Percentiles rank a stretch among this genome's conserved stretches.
Evolutionary conservation across 2,888 invertebrate species (phyloP).

Genomic region (Parasteatoda lunata): DNA sequence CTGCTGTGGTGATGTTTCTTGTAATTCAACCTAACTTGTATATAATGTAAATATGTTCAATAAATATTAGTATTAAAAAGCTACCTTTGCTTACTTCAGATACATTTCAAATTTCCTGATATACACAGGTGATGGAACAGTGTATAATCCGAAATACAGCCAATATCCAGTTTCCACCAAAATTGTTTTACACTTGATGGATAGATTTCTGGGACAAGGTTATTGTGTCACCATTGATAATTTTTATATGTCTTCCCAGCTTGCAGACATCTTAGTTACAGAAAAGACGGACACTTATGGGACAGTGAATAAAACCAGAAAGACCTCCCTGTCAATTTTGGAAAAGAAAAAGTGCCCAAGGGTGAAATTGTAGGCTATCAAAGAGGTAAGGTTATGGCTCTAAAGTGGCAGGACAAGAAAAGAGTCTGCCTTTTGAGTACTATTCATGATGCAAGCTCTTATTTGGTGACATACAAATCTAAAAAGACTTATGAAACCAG

Average conservation of each 20-base stretch:
- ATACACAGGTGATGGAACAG: background rate
- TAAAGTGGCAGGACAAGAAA: conserved; percentile 32
- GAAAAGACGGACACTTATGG: conserved; percentile 66
- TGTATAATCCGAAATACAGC: background rate
- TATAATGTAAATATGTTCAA: too few species aligned
- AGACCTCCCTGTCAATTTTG: conserved; percentile 37
- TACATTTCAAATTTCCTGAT: background rate
- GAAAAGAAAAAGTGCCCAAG: conserved; percentile 52
- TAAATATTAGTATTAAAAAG: too few species aligned
- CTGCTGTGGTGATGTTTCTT: too few species aligned
- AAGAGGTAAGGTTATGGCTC: conserved; percentile 46
- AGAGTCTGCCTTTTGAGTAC: conserved; percentile 37
- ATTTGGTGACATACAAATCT: too few species aligned
- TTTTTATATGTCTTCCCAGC: conserved; percentile 26
- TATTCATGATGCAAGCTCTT: conserved; percentile 25
- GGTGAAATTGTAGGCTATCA: conserved; percentile 54
- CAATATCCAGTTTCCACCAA: background rate
- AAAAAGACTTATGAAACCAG: too few species aligned
- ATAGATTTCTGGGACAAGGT: conserved; percentile 45
- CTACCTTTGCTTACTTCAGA: too few species aligned
- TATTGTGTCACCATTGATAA: conserved; percentile 64
- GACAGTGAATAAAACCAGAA: conserved; percentile 61
- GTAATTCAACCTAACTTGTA: too few species aligned
- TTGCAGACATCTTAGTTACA: conserved; percentile 37
- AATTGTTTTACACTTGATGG: conserved; percentile 37